Conservation (phyloP, 2,888 invertebrate species). For the Cactoblastis cactorum region DNA sequence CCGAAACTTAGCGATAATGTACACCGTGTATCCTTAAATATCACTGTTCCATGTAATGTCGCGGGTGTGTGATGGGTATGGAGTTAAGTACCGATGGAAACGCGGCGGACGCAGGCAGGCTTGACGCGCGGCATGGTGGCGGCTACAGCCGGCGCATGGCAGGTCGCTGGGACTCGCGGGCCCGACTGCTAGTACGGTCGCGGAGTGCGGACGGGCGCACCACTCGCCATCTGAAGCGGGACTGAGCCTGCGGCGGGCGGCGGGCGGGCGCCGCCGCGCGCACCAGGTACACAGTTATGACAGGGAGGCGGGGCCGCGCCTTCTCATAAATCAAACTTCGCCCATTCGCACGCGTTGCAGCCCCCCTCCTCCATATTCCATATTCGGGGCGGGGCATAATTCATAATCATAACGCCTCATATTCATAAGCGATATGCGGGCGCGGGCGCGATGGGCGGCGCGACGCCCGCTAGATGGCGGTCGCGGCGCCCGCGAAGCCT, state of each 20-base stretch:
- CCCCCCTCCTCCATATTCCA: constrained; percentile 82
- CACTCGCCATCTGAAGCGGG: constrained; percentile 78
- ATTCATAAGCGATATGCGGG: constrained; percentile 77
- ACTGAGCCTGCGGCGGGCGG: constrained; percentile 72
- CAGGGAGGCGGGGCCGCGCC: constrained; percentile 82
- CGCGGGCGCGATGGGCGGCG: constrained; percentile 54
- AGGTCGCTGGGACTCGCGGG: constrained; percentile 51
- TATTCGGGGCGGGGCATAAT: constrained; percentile 80
- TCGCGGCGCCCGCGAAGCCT: constrained; percentile 67
- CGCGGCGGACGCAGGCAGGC: constrained; percentile 77
- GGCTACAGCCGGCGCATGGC: constrained; percentile 70
- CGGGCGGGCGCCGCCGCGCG: constrained; percentile 78
- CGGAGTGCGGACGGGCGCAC: constrained; percentile 62
- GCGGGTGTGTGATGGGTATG: constrained; percentile 46
- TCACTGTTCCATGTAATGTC: constrained; percentile 52
- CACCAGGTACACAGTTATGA: constrained; percentile 83
- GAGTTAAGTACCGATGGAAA: constrained; percentile 76
- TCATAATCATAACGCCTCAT: constrained; percentile 80
- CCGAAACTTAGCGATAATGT: constrained; percentile 28
- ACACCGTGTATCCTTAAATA: constrained; percentile 38
- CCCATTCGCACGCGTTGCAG: constrained; percentile 82
- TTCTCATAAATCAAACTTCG: constrained; percentile 84
- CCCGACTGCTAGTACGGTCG: constrained; percentile 45
- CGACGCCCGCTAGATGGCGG: constrained; percentile 75
- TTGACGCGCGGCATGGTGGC: constrained; percentile 75